Conservation (phyloP, 2,797 vertebrate genomes). For the Squalus acanthias region DNA sequence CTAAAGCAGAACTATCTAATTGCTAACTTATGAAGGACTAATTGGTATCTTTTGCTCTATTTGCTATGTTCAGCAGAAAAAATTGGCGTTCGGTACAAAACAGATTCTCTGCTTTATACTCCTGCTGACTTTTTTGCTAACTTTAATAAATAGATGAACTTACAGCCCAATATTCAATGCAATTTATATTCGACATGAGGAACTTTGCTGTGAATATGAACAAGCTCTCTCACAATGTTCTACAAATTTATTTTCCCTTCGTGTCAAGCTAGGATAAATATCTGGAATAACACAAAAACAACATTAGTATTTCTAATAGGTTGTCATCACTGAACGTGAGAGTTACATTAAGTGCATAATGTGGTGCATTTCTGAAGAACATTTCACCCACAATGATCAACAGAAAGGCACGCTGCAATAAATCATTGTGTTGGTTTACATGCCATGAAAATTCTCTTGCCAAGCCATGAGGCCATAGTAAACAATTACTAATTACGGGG, state of each 20-base stretch:
- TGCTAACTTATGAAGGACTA: not conserved
- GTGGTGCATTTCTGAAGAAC: constrained; percentile 28
- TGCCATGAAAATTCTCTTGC: not conserved
- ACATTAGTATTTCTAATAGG: not conserved
- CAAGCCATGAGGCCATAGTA: constrained; percentile 13
- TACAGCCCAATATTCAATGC: not conserved
- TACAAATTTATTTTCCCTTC: not conserved
- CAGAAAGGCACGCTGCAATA: constrained; percentile 16
- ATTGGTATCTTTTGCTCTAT: not conserved
- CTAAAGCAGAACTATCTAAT: not conserved
- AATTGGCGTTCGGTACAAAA: not conserved
- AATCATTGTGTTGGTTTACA: constrained; percentile 11
- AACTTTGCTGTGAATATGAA: not conserved
- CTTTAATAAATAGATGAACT: not conserved
- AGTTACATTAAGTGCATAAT: constrained; percentile 4
- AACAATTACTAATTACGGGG: not conserved
- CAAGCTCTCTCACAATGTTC: not conserved
- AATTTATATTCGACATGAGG: not conserved
- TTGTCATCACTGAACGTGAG: not conserved
- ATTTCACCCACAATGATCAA: not conserved
- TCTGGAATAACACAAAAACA: constrained; percentile 16
- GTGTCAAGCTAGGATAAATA: not conserved
- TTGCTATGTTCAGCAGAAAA: not conserved
- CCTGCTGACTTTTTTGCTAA: not conserved
- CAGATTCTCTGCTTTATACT: not conserved